A percentile compares a stretch with the other conserved stretches of the same genome.
These are phyloP conservation scores for Eulacestoma nigropectus DNA, from an alignment of 2,113 vertebrate genomes.

Conservation along the genomic window DNA sequence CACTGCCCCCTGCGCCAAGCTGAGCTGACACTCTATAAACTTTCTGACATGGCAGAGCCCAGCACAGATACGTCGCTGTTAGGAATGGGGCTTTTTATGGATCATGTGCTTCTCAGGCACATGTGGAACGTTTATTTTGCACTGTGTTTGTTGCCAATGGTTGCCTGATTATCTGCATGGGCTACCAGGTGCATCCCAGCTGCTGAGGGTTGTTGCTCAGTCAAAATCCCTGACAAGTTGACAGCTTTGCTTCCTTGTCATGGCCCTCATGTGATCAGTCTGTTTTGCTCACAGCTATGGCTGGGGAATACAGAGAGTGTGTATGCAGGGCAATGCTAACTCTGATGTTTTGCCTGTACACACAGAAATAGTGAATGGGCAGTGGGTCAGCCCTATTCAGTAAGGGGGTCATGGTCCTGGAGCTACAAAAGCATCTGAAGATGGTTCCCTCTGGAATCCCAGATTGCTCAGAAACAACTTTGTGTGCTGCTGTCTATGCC, in stretches of 20 bases:
- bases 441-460: not conserved
- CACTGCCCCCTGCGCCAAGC: not conserved
- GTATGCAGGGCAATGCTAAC: not conserved
- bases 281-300: not conserved
- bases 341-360: not conserved
- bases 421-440: not conserved
- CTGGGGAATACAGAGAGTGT: not conserved
- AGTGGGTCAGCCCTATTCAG: fast-evolving
- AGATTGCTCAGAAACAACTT: not conserved
- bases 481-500: not conserved
- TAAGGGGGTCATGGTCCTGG: not conserved
- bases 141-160: not conserved
- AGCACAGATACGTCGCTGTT: fast-evolving
- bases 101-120: not conserved
- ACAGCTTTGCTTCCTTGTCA: not conserved
- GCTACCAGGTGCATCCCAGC: not conserved
- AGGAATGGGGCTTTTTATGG: not conserved
- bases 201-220: not conserved
- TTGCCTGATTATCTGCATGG: not conserved
- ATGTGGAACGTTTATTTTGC: fast-evolving
- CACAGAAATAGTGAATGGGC: not conserved
- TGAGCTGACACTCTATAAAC: not conserved
- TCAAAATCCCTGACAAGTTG: not conserved
- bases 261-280: not conserved
- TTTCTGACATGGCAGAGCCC: not conserved